A percentile compares a stretch with the other conserved stretches of the same genome.
Evolutionary conservation across 2,888 invertebrate species (phyloP).

Genomic region (Philonicus albiceps): DNA sequence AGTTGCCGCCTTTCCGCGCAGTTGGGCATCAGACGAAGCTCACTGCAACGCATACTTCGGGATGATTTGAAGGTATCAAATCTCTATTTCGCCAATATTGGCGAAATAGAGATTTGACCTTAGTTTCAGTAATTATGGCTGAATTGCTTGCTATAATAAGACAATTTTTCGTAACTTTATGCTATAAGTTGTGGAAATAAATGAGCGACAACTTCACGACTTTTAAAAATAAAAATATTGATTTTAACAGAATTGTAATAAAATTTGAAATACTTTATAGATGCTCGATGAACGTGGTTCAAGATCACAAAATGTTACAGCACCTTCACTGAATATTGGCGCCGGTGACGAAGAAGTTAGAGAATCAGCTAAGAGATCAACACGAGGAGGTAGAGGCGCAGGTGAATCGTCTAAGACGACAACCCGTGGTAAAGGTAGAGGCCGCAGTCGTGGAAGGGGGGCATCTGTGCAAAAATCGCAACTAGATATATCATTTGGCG

Average conservation of each 20-base stretch:
- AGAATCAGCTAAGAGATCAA: background rate
- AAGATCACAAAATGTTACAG: slow-evolving; percentile 26
- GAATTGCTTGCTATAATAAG: too few species aligned
- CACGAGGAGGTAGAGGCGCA: slow-evolving; percentile 5
- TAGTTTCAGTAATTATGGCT: too few species aligned
- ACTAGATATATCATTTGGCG: slow-evolving; percentile 42
- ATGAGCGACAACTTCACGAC: too few species aligned
- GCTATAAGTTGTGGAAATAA: too few species aligned
- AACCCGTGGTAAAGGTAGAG: slow-evolving; percentile 54
- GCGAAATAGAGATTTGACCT: too few species aligned
- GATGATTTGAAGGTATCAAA: too few species aligned
- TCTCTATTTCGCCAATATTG: too few species aligned
- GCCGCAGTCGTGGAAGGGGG: slow-evolving; percentile 55
- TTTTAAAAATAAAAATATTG: background rate
- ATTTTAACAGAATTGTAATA: background rate
- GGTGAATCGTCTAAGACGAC: slow-evolving; percentile 48
- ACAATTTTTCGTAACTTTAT: too few species aligned
- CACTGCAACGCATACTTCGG: too few species aligned
- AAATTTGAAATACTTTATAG: background rate
- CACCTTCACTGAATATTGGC: slow-evolving; percentile 58
- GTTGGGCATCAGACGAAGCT: too few species aligned
- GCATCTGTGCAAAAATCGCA: slow-evolving; percentile 53
- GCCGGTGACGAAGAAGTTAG: slow-evolving; percentile 54
- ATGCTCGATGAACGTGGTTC: slow-evolving; percentile 46
- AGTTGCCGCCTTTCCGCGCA: too few species aligned